Base-by-base conservation (phyloP, 2,113 vertebrate species). In the Uria lomvia region DNA sequence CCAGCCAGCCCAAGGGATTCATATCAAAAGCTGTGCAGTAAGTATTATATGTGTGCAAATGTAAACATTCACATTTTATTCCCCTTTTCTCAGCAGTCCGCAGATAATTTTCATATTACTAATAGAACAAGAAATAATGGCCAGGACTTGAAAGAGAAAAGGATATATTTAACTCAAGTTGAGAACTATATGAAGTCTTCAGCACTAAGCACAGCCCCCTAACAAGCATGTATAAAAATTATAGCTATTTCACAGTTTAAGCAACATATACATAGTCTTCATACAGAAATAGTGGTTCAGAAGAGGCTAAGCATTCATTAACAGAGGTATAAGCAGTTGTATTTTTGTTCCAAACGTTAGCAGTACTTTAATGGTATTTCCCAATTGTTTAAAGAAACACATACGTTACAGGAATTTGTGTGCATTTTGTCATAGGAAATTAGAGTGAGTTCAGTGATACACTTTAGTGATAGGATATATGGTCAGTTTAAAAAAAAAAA, bases 41-140 rank as follows among this genome's bases (percentile, higher is more conserved):
- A 95, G 76, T 76, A 91, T 90, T 96, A 74, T 79, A 49, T 79
- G 55, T 88, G 58, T 90, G 71, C 27, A 84, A 94, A 95, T 73
- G 49, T 94, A 97, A 96, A 96, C 55, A 66, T 86, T 93, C 68
- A 27, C 50, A 88, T 88, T 78, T 96, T 74, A 86, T 42, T 91
- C 71, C 36, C 58, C 40, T 76, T 79, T 90, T 76, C 75, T 93
- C 62, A 94, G 91, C 85, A 94, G 74, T 47, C 52, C 66, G 66
- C 55, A 78, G 91, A 86, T 94, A 87, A 75, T 96, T 95, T 88
- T 94, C 76, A n/a, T 85, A 60, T 79, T 81, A 87, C 24, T 49
- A 70, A n/a, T 47, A 91, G 32, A 82, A 90, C 18, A 71, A 34
- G 19, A 24, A 79, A 80, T 71, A 93, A 90, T 19, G 12, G 18